These are phyloP conservation scores for Syngnathus acus DNA, from an alignment of 2,797 vertebrate genomes.

Conservation along the genomic window DNA sequence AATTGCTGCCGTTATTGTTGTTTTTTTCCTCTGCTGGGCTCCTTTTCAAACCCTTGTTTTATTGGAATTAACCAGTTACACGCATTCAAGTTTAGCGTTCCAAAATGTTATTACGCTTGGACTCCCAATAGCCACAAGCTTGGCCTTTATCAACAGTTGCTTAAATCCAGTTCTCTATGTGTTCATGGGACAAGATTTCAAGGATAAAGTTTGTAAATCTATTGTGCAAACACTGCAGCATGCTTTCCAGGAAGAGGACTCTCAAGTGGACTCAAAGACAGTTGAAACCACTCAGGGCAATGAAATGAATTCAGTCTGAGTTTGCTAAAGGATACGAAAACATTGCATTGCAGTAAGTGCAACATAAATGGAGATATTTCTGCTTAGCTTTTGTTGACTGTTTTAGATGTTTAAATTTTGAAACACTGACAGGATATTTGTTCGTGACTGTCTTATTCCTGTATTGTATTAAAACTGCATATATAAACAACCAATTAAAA, in stretches of 20 bases:
- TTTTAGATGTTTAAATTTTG: not conserved
- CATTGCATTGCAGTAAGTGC: not conserved
- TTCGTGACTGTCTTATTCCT: not conserved
- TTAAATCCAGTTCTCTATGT: conserved; percentile 77
- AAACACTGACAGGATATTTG: not conserved
- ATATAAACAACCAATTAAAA: not conserved
- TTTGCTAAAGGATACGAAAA: conserved; percentile 16
- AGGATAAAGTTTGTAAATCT: conserved; percentile 71
- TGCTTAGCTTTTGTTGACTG: not conserved
- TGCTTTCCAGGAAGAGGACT: conserved; percentile 72
- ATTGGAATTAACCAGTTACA: conserved; percentile 67
- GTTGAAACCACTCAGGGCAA: conserved; percentile 59
- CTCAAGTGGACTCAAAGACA: conserved; percentile 66
- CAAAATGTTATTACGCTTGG: conserved; percentile 46
- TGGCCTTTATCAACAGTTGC: conserved; percentile 76
- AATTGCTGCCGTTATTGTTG: conserved; percentile 77
- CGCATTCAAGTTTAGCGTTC: not conserved
- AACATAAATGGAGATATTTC: not conserved
- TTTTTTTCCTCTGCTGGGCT: conserved; percentile 86
- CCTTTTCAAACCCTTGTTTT: conserved; percentile 79
- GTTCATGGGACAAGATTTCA: conserved; percentile 77
- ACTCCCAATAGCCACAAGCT: conserved; percentile 63
- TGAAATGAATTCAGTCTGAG: conserved; percentile 65
- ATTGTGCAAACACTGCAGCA: conserved; percentile 71
- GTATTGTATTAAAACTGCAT: not conserved